A percentile compares a stretch with the other conserved stretches of the same genome.
phyloP scores from a whole-genome alignment of 2,888 invertebrate species.

The Thereva unica region DNA sequence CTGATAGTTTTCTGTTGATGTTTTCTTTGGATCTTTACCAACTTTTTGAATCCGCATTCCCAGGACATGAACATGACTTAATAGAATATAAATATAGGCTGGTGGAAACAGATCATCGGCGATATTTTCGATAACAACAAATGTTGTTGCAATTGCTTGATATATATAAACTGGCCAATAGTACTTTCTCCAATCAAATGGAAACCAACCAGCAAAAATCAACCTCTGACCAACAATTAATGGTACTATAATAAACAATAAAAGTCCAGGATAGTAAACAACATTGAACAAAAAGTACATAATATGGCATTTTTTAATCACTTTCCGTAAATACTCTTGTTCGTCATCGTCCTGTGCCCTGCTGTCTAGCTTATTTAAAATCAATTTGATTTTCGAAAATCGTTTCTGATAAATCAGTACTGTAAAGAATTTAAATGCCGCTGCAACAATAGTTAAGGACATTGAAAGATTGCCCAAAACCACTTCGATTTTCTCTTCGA shows the following conservation, averaged over 20 bases:
- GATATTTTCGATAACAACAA: background rate
- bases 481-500: too few relatives aligned
- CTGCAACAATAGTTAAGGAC: too few relatives aligned
- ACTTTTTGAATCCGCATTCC: background rate
- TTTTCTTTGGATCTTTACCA: background rate
- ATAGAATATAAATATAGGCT: background rate
- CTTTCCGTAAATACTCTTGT: background rate
- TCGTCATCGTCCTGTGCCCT: background rate
- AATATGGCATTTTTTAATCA: background rate
- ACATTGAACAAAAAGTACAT: background rate
- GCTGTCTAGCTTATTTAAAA: constrained; percentile 1
- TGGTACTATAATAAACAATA: background rate
- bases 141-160: background rate
- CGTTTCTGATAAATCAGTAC: too few relatives aligned
- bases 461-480: too few relatives aligned
- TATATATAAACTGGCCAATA: constrained; percentile 5
- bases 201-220: constrained; percentile 9
- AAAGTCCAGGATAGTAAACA: background rate
- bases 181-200: constrained; percentile 5
- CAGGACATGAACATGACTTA: constrained; percentile 1
- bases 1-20: background rate
- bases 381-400: background rate
- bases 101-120: constrained; percentile 11
- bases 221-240: background rate
- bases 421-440: too few relatives aligned